Evolutionary conservation across 2,113 vertebrate species (phyloP), one percentile per base, ranked within the genome.

Genomic region (Penelope pileata): DNA sequence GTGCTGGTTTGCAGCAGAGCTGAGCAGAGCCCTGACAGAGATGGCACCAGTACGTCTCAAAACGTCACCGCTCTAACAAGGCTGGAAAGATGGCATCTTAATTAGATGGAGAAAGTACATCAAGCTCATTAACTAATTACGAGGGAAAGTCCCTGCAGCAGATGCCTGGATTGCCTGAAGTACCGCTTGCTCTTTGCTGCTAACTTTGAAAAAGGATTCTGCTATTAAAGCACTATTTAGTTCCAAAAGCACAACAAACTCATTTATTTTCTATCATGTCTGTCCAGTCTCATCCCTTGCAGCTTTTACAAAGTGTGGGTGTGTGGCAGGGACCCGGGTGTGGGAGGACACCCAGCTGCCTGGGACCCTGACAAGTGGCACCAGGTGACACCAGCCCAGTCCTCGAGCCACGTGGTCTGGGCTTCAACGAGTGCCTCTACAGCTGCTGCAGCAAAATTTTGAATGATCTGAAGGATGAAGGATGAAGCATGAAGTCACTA

Each of bases 81-180:
- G 66, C 86, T 66, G 29, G 92, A 94, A 84, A n/a, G 32, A 66
- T 23, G 48, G n/a, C 34, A 27, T 34, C 83, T 83, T 93, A 95
- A 97, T 95, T 85, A 94, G 90, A 67, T 51, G 91, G 72, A 87
- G 85, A 96, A 97, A 92, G 48, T 75, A 94, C 94, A 95, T 88
- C 80, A 85, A 94, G 68, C 70, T 95, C 84, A 90, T 96, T 93
- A 96, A 94, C 85, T 95, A 95, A 96, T 97, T 96, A 97, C 6
- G 1, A 88, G 89, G 95, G 91, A 86, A 96, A 96, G 87, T 95
- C 96, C 96, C 93, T 78, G 83, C 93, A 96, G 95, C 95, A 95
- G 96, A 91, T 96, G 96, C 90, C 72, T 95, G 78, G 24, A 67
- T 94, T 78, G 95, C 91, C 93, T 91, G 1, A 87, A 95, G 94